Base-by-base conservation (phyloP, 1,140 invertebrate species). In the Tyrophagus putrescentiae region DNA sequence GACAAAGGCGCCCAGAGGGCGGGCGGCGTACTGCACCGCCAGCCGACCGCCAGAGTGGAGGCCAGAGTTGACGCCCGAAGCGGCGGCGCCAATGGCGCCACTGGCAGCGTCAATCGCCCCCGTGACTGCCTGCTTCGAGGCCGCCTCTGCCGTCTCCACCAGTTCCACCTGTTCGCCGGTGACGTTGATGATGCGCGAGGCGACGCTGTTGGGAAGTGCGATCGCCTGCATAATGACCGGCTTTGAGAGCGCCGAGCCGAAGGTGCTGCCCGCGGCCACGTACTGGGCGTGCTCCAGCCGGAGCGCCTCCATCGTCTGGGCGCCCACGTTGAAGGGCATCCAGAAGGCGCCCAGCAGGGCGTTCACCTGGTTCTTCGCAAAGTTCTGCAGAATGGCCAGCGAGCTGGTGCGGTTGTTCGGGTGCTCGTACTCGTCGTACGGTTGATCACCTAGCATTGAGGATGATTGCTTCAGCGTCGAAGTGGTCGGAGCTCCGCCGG, bases 321-420 rank as follows among this genome's bases (percentile, higher is more conserved):
- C 4, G 25, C 52, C 25, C n/a, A 54, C 52, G 27, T 54, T 54
- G 25, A 54, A 27, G n/a, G 52, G 52, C 21, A 54, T 32, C 52
- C 13, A 27, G 2, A 31, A 3, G 13, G 52, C 52, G 39, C 52
- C 27, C 9, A 54, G 32, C 11, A 54, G n/a, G 39, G 52, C 52
- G 27, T 54, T 54, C 18, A 34, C 52, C 27, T 54, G 52, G 27
- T 54, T 54, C n/a, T 27, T 13, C 13, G 39, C 3, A 33, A 54
- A 54, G 27, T 54, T 27, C 3, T 13, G 7, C 16, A 54, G 39
- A 34, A 54, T 33, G 2, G n/a, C 7, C 52, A 31, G 39, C 13
- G 9, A 18, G 25, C 7, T 54, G n/a, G 1, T 31, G 3, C 3
- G 11, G 11, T 13, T 54, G 13, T 28, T 27, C 21, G 3, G 27